Evolutionary conservation across 2,797 vertebrate species (phyloP), one percentile per base, ranked within the genome.

Genomic region (Ptychobarbus kaznakovi): DNA sequence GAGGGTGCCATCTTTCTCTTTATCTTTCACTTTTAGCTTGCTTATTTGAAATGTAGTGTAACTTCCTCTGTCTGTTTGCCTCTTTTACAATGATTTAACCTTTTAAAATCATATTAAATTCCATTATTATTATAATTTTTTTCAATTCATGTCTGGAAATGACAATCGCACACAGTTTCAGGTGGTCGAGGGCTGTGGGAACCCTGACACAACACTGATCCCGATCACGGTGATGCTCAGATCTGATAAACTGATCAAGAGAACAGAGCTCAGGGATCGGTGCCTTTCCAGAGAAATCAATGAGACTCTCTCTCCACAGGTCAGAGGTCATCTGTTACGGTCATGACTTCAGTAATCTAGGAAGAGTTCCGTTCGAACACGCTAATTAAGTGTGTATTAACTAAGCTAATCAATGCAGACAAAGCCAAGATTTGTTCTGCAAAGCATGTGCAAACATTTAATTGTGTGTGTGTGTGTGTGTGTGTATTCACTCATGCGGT

Each of bases 281-380:
- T 49, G 44, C 28, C 56, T 9, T 32, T 44, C 6, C 13, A 38
- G 38, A 63, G 13, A 79, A 46, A 46, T 80, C 42, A 66, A 44
- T 75, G 8, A 28, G 28, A 49, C 40, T 20, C 61, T 49, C 40
- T 56, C 74, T 61, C 9, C 58, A 65, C 42, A 46, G 70, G 72
- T 83, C 81, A 83, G 74, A 75, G 70, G 56, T 63, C 72, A 83
- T 25, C 56, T 66, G 81, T 83, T 51, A 66, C 15, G 72, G 81
- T 42, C 35, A 63, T 22, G 77, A 25, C 58, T 32, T 63, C 3
- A 63, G 38, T 69, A 86, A 90, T 88, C 82, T 93, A 86, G 93
- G 90, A 93, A 93, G 89, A 92, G 68, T n/a, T 66, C 56, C 1
- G 8, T 83, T 75, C 51, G 72, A 83, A 28, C 8, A 65, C 12